These are phyloP conservation scores for Atta texana DNA, from an alignment of 1,140 invertebrate genomes.

Conservation along the genomic window DNA sequence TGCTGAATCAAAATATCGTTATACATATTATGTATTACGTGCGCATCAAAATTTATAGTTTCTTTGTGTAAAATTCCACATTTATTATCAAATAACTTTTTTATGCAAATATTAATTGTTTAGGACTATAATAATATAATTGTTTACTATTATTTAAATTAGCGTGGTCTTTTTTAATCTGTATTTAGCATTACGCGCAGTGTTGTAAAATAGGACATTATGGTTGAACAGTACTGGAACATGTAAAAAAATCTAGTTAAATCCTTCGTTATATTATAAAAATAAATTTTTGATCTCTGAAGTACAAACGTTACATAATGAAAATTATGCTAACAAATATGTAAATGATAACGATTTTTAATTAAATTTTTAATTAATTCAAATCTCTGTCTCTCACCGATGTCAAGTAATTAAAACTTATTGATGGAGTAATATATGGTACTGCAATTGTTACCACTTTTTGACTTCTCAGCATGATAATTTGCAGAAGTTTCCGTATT, in stretches of 20 bases:
- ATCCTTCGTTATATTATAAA: neutral
- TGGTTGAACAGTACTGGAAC: constrained; percentile 45
- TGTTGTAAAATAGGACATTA: constrained; percentile 27
- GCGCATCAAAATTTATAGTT: no score
- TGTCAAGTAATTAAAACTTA: constrained; percentile 68
- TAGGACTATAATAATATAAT: no score
- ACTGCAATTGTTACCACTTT: constrained; percentile 69
- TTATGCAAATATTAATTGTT: no score
- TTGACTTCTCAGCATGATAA: constrained; percentile 51
- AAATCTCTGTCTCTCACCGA: constrained; percentile 10
- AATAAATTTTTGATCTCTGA: neutral
- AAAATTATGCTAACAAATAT: no score
- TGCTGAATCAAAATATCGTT: neutral
- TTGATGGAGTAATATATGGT: constrained; percentile 62
- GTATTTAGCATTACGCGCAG: neutral
- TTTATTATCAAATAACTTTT: no score
- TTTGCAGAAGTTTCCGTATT: neutral
- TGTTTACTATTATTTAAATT: no score
- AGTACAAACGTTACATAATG: neutral
- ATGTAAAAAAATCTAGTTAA: neutral
- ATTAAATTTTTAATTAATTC: constrained; percentile 3
- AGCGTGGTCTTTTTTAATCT: no score
- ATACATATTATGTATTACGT: neutral
- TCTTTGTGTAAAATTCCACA: no score
- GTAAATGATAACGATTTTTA: neutral